Base-by-base conservation (phyloP, 2,113 vertebrate species). In the Hydrolagus affinis region DNA sequence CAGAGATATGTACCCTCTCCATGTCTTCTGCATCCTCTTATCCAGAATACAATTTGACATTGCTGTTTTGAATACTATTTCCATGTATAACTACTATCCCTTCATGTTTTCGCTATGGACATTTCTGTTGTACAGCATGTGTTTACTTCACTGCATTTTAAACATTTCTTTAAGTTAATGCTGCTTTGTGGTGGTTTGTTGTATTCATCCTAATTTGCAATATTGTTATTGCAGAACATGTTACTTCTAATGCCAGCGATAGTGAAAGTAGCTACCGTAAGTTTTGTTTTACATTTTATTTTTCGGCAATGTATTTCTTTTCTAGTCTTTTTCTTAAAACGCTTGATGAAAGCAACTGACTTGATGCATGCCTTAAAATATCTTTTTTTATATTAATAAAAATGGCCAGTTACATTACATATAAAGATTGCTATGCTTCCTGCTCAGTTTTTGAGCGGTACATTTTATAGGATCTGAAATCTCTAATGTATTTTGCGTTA, bases 221-320 rank as follows among this genome's bases (percentile, higher is more conserved):
- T 94, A 89, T 93, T 94, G 93, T 94, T 92, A 92, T 94, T 94
- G 91, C 94, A 94, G 94, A 94, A 93, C 92, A 94, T 92, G 90
- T 94, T 90, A 93, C 94, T 91, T 94, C 94, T 93, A 93, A 94
- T 92, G 93, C 93, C 93, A 94, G 94, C 92, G 93, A 94, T 93
- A 94, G 94, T 89, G 94, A 94, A 93, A 94, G 93, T 94, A 94
- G 94, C 93, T 93, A 90, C 93, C 90, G 94, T 94, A 94, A 94
- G 94, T 94, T 90, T 90, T 70, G 8, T 73, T 73, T n/a, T 28
- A 23, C 28, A 60, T 60, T 85, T 85, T 89, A 91, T 89, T 86
- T 88, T 91, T 90, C 85, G 25, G 86, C 90, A 87, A 56, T 87
- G 80, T 80, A 68, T 83, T 75, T 83, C 66, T 88, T 89, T 86